Evolutionary conservation across 2,113 vertebrate species (phyloP), one percentile per base, ranked within the genome.

Genomic region (Columba livia): DNA sequence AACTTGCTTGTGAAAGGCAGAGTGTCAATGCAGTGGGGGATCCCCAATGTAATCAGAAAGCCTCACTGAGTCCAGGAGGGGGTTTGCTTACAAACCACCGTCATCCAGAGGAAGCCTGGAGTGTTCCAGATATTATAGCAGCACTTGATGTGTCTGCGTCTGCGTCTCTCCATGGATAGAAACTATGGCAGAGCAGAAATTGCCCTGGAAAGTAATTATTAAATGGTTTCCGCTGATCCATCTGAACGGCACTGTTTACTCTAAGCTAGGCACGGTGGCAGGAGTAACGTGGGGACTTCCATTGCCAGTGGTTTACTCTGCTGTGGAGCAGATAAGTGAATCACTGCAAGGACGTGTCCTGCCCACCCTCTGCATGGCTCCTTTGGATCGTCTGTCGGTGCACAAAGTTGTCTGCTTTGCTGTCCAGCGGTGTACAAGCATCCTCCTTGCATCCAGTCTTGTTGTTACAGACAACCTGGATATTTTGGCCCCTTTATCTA

Each of bases 11-110:
- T 2, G 0, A 58, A 82, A 91, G 38, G 51, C 67, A 62, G 50
- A 69, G 80, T 36, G 8, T 40, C 15, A 20, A 21, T 95, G 73
- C 89, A 89, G 93, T 94, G 83, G 86, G 90, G 77, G 92, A 90
- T 86, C 90, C 90, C 86, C 90, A 48, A 19, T 84, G 79, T 77
- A 96, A 96, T 96, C 88, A 95, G 80, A 87, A 96, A 94, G 73
- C 80, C 77, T 93, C 73, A 61, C 85, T 93, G 83, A 94, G n/a
- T 97, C 47, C 88, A 40, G 88, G 90, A 95, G 94, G 88, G 88
- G 80, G 83, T 88, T 88, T 92, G 66, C 86, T 95, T 93, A 90
- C 25, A 57, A 89, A 47, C 24, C 88, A 79, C 73, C 58, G 6
- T 72, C 61, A 94, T 72, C 77, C 69, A 42, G 90, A 89, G 83